Conservation (phyloP, 2,888 invertebrate species). For the Diarsia mendica region DNA sequence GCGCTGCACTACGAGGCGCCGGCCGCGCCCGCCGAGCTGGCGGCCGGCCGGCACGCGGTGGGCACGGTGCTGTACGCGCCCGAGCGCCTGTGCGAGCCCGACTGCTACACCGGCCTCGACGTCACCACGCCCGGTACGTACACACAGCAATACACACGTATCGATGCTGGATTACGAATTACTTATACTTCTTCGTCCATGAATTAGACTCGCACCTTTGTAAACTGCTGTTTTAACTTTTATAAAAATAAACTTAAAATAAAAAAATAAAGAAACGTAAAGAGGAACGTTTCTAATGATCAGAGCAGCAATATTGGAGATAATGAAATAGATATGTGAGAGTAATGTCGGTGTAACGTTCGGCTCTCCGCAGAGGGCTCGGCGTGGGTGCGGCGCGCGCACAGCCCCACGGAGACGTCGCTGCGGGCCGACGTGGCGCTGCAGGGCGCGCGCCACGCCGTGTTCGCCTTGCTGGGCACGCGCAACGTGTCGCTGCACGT, state of each 20-base stretch:
- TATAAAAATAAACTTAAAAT: too few relatives aligned
- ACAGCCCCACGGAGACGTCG: conserved; percentile 64
- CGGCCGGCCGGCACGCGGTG: conserved; percentile 81
- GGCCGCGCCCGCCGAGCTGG: conserved; percentile 66
- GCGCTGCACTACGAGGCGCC: conserved; percentile 84
- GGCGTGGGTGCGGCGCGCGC: conserved; percentile 69
- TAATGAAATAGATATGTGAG: too few relatives aligned
- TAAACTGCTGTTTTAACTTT: too few relatives aligned
- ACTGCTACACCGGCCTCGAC: conserved; percentile 94
- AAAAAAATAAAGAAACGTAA: too few relatives aligned
- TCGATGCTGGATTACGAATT: too few relatives aligned
- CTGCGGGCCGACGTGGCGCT: conserved; percentile 63
- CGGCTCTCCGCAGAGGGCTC: conserved; percentile 66
- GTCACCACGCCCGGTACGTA: conserved; percentile 78
- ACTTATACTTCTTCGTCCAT: too few relatives aligned
- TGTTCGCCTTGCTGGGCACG: conserved; percentile 69
- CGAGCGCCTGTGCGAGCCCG: conserved; percentile 92
- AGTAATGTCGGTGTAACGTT: too few relatives aligned
- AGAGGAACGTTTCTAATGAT: too few relatives aligned
- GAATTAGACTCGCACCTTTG: too few relatives aligned
- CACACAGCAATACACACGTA: too few relatives aligned
- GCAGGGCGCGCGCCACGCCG: conserved; percentile 59
- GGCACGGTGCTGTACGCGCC: conserved; percentile 93
- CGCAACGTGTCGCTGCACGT: conserved; percentile 93
- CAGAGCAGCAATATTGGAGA: too few relatives aligned